Base-by-base conservation (phyloP, 2,888 invertebrate species). In the Eristalis tenax region DNA sequence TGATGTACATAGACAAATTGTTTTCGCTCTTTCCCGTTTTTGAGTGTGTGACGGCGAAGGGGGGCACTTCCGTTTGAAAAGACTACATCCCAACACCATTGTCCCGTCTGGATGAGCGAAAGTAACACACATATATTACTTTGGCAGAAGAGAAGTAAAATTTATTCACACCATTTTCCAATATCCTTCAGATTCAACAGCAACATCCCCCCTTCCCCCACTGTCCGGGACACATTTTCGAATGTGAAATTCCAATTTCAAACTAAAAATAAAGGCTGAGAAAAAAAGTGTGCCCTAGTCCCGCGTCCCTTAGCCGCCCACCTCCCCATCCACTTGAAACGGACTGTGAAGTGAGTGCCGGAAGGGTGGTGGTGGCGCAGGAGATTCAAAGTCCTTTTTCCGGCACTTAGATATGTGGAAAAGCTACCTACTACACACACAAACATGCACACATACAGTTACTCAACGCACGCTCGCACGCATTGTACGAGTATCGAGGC, bases 351-450 rank as follows among this genome's bases (percentile, higher is more conserved):
- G n/a, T 18, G 50, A 8, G 50, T 8, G 18, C 15, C 15, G n/a
- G 15, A 43, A 18, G 43, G 15, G 43, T 43, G 50, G 18, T 50
- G 50, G 18, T 2, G 50, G 2, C 13, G 43, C 43, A 43, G 50
- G 80, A 63, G 76, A 83, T 71, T 70, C 70, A 75, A 83, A 83
- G 87, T 87, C 87, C 87, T 87, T 83, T 86, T 87, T 87, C 83
- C 83, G 83, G 83, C 76, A 87, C 87, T 87, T 87, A 83, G 76
- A 87, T 87, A 83, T 87, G 79, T 87, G 87, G 65, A 83, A 76
- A 87, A 83, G 87, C 83, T 87, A 80, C 83, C 86, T 71, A 75
- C 69, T 18, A 50, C 68, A 63, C 65, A 26, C 38, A 50, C 73
- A 63, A 64, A 61, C 56, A 15, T 57, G 18, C 38, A 23, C 22